Base-by-base conservation (phyloP, 1,140 invertebrate genomes). In the Heliothis subflexa region DNA sequence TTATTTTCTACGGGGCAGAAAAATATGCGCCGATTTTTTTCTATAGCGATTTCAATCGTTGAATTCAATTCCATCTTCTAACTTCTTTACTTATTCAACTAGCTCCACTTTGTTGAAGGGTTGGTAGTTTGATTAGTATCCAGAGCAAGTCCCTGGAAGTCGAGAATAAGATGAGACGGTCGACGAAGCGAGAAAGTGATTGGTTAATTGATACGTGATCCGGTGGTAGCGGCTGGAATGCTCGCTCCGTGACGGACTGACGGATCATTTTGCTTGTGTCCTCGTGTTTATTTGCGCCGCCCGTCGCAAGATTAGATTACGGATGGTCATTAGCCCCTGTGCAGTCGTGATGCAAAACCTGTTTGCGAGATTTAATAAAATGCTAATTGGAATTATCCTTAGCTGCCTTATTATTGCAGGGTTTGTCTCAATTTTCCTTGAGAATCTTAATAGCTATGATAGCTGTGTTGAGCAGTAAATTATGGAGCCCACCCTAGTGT, bases 281-380 rank as follows among this genome's bases (percentile, higher is more conserved):
- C 78, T 78, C 70, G 78, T 81, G 78, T 81, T 80, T 83, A 62
- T 75, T 75, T 75, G 73, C 47, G 71, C 71, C 62, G 80, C 64
- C 55, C 73, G 75, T 66, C 54, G 62, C 70, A 73, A 88, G 91
- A 90, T 92, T 90, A 91, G 89, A 92, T 92, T 90, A 88, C 83
- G 80, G 77, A 70, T 89, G 88, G 87, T 90, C 89, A 89, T 89
- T 92, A 90, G 86, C 89, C 89, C 84, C 80, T 66, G 76, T 78
- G 76, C 76, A 78, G 70, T 71, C 76, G 57, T 62, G 80, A 80
- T 83, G 85, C 85, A 83, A 66, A 80, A 83, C 83, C 74, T 50
- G 85, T 85, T 84, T 85, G 82, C 80, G 71, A 72, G 64, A 81
- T 82, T 82, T 80, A 77, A 77, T 77, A 68, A 68, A 77, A 57